Percentiles rank a stretch among this genome's conserved stretches.
phyloP scores from a whole-genome alignment of 2,113 vertebrate genomes.

The Pseudorectes ferrugineus region DNA sequence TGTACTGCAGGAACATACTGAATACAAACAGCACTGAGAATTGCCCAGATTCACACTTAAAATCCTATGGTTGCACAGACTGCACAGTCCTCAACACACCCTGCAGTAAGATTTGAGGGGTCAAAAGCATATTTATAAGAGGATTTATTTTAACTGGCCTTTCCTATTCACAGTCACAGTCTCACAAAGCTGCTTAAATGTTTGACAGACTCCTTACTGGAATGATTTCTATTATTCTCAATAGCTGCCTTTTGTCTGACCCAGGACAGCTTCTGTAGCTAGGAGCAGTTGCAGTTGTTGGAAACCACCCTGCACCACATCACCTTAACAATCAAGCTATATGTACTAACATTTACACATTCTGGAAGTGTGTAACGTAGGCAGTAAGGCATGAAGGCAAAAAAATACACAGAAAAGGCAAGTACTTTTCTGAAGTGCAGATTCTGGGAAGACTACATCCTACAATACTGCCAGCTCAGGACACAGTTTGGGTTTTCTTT shows the following conservation, averaged over 20 bases:
- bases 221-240: background rate
- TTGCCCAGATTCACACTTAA: background rate
- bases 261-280: background rate
- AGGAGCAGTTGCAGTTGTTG: background rate
- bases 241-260: background rate
- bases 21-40: background rate
- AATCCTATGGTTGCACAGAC: background rate
- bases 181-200: background rate
- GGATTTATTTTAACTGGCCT: background rate
- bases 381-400: background rate
- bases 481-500: background rate
- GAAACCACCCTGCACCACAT: background rate
- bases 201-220: background rate
- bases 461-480: background rate
- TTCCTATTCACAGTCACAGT: background rate
- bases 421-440: background rate
- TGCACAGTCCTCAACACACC: background rate
- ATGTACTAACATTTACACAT: background rate
- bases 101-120: background rate
- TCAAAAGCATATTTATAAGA: background rate
- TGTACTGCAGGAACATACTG: background rate
- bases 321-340: background rate
- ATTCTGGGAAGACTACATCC: background rate
- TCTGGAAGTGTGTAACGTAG: background rate
- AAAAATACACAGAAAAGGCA: fast-evolving